Conservation (phyloP, 2,113 vertebrate genomes). For the Pseudorasbora parva region DNA sequence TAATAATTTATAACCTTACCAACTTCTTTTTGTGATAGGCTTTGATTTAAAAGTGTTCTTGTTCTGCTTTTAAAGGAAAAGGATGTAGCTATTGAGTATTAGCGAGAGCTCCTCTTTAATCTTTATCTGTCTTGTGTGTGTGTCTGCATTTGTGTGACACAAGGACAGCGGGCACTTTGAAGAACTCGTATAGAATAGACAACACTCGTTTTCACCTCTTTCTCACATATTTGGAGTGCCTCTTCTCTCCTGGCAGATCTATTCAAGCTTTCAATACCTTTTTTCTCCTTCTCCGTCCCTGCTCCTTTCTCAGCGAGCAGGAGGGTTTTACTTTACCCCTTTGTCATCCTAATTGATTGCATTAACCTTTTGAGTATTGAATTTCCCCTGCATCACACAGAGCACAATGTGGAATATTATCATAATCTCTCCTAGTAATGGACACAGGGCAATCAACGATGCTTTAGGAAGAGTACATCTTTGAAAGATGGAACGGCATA, state of each 20-base stretch:
- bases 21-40: background rate
- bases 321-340: slow-evolving; percentile 99
- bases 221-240: slow-evolving; percentile 72
- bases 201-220: slow-evolving; percentile 66
- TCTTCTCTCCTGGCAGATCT: slow-evolving; percentile 73
- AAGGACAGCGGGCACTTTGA: slow-evolving; percentile 61
- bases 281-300: slow-evolving; percentile 73
- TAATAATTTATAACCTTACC: background rate
- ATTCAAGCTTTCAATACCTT: slow-evolving; percentile 82
- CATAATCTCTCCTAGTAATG: slow-evolving; percentile 98
- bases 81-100: background rate
- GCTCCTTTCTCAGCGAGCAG: slow-evolving; percentile 89
- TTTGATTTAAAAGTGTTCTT: background rate
- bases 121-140: slow-evolving; percentile 57
- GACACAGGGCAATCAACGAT: slow-evolving; percentile 97
- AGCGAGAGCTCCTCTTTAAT: slow-evolving; percentile 5
- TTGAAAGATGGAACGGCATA: slow-evolving; percentile 81
- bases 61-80: slow-evolving; percentile 1
- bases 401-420: slow-evolving; percentile 98
- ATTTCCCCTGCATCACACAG: slow-evolving; percentile 98
- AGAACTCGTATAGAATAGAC: slow-evolving; percentile 75
- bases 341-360: slow-evolving; percentile 99
- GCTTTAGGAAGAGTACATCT: slow-evolving; percentile 88
- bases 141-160: slow-evolving; percentile 59
- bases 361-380: slow-evolving; percentile 99